These are phyloP conservation scores for Cassiopea andromeda DNA, from an alignment of 30 jellyfish, hydroid and myxozoan genomes.

Conservation along the genomic window DNA sequence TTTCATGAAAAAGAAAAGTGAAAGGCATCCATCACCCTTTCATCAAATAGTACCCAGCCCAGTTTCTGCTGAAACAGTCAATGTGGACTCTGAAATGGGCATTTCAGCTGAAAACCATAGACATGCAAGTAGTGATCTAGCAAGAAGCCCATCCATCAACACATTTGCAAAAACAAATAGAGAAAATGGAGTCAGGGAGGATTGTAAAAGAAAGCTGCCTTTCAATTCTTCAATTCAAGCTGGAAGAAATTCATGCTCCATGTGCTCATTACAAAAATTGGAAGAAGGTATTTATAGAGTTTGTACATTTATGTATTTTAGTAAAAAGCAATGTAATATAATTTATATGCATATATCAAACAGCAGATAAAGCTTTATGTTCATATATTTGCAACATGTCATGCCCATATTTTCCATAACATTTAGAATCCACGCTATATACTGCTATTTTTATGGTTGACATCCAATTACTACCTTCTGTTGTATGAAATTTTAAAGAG, in stretches of 20 bases:
- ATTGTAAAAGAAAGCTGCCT: background rate
- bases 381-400: too few relatives aligned
- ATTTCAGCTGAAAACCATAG: background rate
- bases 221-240: conserved; percentile 10
- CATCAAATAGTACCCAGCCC: conserved; percentile 23
- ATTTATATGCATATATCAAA: too few relatives aligned
- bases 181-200: conserved; percentile 6
- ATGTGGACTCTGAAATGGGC: background rate
- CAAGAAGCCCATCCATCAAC: conserved; percentile 59
- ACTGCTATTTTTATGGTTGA: too few relatives aligned
- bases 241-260: conserved; percentile 74
- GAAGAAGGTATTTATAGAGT: conserved; percentile 78
- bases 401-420: too few relatives aligned
- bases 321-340: too few relatives aligned
- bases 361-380: too few relatives aligned
- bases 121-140: background rate
- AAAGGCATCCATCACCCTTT: conserved; percentile 33
- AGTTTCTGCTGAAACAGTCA: conserved; percentile 27
- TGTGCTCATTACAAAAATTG: conserved; percentile 84
- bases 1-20: conserved; percentile 62
- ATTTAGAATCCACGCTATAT: too few relatives aligned
- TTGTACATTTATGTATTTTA: background rate
- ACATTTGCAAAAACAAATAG: conserved; percentile 49
- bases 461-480: too few relatives aligned
- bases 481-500: too few relatives aligned